These are phyloP conservation scores for Heliconius hewitsoni DNA, from an alignment of 1,140 invertebrate genomes.

Conservation along the genomic window DNA sequence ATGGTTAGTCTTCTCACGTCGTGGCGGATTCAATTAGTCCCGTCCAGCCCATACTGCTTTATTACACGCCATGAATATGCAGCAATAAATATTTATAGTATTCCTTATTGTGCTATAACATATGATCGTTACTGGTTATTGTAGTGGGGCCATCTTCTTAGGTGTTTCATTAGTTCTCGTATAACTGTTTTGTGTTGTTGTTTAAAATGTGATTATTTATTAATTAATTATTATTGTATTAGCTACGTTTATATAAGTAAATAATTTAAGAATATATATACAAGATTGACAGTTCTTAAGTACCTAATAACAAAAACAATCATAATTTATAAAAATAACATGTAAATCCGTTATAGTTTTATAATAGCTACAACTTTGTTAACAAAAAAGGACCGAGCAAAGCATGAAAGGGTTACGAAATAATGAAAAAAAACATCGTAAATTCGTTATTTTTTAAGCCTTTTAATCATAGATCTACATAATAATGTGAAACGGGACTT, in stretches of 20 bases:
- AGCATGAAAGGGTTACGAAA: slow-evolving; percentile 44
- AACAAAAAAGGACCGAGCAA: slow-evolving; percentile 14
- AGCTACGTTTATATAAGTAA: too few relatives aligned
- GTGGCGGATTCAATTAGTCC: slow-evolving; percentile 68
- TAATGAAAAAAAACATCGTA: slow-evolving; percentile 52
- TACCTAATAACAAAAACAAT: neutral
- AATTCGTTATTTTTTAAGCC: slow-evolving; percentile 72
- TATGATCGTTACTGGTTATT: slow-evolving; percentile 9
- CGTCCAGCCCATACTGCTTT: slow-evolving; percentile 52
- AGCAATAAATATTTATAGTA: slow-evolving; percentile 40
- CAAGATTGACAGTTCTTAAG: too few relatives aligned
- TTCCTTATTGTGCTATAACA: slow-evolving; percentile 21
- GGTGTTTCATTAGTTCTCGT: neutral
- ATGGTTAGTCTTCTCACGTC: slow-evolving; percentile 54
- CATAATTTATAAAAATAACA: neutral
- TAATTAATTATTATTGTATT: neutral
- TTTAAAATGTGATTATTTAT: neutral
- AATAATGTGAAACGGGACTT: slow-evolving; percentile 73
- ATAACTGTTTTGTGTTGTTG: neutral
- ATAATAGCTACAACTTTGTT: slow-evolving; percentile 5
- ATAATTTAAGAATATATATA: too few relatives aligned
- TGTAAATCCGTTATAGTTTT: neutral
- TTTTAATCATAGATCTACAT: slow-evolving; percentile 78
- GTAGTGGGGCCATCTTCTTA: neutral
- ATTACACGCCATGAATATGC: slow-evolving; percentile 26